A percentile compares a stretch with the other conserved stretches of the same genome.
Evolutionary conservation across 2,888 invertebrate genomes (phyloP).

Genomic region (Tridacna crocea): DNA sequence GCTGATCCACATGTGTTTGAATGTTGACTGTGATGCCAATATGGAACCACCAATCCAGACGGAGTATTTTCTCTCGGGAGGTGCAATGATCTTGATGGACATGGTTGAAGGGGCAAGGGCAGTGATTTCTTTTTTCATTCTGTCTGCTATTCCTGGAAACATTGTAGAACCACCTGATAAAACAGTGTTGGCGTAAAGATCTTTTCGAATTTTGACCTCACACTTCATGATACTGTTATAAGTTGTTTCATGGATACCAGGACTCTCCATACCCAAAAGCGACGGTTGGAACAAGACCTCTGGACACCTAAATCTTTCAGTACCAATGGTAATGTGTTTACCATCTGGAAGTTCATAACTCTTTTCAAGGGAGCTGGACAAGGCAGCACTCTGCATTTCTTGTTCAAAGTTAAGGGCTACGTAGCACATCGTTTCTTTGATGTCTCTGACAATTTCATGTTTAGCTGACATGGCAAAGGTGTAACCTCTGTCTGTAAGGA

Average conservation of each 20-base stretch:
- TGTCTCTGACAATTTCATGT: slow-evolving; percentile 90
- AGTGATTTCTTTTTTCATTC: not conserved
- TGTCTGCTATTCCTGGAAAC: not conserved
- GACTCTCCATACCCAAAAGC: slow-evolving; percentile 72
- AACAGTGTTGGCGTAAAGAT: slow-evolving; percentile 1
- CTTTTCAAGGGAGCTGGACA: slow-evolving; percentile 90
- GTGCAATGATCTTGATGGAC: slow-evolving; percentile 84
- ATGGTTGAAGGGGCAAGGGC: slow-evolving; percentile 67
- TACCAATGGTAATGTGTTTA: slow-evolving; percentile 78
- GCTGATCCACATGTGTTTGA: no score
- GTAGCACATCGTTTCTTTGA: slow-evolving; percentile 88
- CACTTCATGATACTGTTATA: slow-evolving; percentile 20
- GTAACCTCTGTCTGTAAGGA: slow-evolving; percentile 82
- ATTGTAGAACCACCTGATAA: slow-evolving; percentile 1
- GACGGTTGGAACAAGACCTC: slow-evolving; percentile 80
- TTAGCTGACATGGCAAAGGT: slow-evolving; percentile 89
- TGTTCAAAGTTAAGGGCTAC: slow-evolving; percentile 90
- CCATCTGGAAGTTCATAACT: slow-evolving; percentile 81
- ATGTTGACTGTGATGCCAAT: not conserved
- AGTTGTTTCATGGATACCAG: slow-evolving; percentile 7
- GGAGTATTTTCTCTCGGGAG: not conserved
- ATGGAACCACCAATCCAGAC: not conserved
- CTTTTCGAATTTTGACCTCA: not conserved
- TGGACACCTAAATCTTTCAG: slow-evolving; percentile 79
- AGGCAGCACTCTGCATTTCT: slow-evolving; percentile 57